Evolutionary conservation across 92 coral and sea anemone genomes (phyloP).

Genomic region (Galaxea fascicularis): DNA sequence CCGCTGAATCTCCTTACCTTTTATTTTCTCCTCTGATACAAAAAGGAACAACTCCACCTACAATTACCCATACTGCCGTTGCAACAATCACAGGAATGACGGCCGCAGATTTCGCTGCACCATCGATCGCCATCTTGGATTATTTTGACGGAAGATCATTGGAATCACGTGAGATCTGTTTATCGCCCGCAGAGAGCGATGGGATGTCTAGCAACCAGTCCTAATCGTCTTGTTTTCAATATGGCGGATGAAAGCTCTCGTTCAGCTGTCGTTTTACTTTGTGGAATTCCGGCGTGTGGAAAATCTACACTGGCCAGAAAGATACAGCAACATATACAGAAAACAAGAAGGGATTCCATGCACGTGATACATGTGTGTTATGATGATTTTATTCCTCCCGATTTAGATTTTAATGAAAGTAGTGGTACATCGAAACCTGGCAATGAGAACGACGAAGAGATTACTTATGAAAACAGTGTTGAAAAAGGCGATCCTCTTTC

Average conservation of each 20-base stretch:
- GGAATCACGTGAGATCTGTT: slow-evolving; percentile 22
- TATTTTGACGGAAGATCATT: slow-evolving; percentile 12
- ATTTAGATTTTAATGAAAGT: slow-evolving; percentile 53
- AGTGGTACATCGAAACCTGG: neutral
- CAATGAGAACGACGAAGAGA: neutral
- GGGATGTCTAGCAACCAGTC: slow-evolving; percentile 18
- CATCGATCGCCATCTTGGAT: slow-evolving; percentile 72
- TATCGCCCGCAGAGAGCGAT: neutral
- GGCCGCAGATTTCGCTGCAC: slow-evolving; percentile 68
- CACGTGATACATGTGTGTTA: slow-evolving; percentile 83
- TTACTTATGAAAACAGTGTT: neutral
- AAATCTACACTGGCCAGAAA: slow-evolving; percentile 77
- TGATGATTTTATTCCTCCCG: slow-evolving; percentile 88
- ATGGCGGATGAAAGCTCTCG: slow-evolving; percentile 77
- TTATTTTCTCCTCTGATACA: slow-evolving; percentile 91
- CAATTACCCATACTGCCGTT: slow-evolving; percentile 87
- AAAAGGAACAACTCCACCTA: slow-evolving; percentile 89
- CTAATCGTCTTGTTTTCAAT: slow-evolving; percentile 4
- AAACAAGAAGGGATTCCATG: slow-evolving; percentile 26
- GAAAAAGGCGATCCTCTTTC: neutral
- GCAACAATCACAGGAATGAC: slow-evolving; percentile 86
- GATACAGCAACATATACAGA: slow-evolving; percentile 50
- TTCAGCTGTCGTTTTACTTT: slow-evolving; percentile 49
- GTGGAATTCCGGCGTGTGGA: slow-evolving; percentile 94
- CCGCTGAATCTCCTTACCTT: slow-evolving; percentile 61